Percentiles rank a stretch among this genome's conserved stretches.
Evolutionary conservation across 2,888 invertebrate species (phyloP).

Genomic region (Monoplex corrugatus): DNA sequence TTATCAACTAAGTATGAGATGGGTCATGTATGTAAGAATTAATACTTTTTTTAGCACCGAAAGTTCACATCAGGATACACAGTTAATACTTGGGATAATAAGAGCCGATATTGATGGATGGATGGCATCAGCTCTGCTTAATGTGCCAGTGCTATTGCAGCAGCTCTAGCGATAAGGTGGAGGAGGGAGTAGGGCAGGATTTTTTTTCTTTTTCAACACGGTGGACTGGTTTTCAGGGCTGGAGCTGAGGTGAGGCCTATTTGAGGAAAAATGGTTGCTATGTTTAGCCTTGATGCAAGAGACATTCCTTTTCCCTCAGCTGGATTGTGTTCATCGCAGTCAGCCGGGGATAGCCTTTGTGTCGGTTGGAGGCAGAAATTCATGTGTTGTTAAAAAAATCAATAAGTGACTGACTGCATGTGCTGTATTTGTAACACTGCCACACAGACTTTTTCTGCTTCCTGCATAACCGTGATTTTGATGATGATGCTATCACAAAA

Average conservation of each 20-base stretch:
- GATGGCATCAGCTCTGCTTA: background rate
- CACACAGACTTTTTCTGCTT: background rate
- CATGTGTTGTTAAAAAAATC: background rate
- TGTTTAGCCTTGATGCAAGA: slow-evolving; percentile 22
- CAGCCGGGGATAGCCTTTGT: slow-evolving; percentile 10
- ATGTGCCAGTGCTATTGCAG: background rate
- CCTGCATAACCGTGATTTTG: too few relatives aligned
- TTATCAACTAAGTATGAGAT: too few relatives aligned
- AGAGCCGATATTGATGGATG: background rate
- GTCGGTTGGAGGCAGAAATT: slow-evolving; percentile 4
- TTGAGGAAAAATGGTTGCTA: background rate
- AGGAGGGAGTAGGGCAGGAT: too few relatives aligned
- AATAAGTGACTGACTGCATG: slow-evolving; percentile 9
- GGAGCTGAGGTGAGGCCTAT: slow-evolving; percentile 9
- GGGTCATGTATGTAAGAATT: too few relatives aligned
- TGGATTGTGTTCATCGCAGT: background rate
- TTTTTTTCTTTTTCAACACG: background rate
- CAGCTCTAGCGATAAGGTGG: too few relatives aligned
- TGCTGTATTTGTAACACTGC: background rate
- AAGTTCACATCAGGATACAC: background rate
- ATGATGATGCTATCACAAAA: too few relatives aligned
- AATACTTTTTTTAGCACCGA: background rate
- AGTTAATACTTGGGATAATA: background rate
- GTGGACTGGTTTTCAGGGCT: background rate
- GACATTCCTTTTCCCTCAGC: slow-evolving; percentile 5